Base-by-base conservation (phyloP, 2,888 invertebrate genomes). In the Drosophila helvetica region DNA sequence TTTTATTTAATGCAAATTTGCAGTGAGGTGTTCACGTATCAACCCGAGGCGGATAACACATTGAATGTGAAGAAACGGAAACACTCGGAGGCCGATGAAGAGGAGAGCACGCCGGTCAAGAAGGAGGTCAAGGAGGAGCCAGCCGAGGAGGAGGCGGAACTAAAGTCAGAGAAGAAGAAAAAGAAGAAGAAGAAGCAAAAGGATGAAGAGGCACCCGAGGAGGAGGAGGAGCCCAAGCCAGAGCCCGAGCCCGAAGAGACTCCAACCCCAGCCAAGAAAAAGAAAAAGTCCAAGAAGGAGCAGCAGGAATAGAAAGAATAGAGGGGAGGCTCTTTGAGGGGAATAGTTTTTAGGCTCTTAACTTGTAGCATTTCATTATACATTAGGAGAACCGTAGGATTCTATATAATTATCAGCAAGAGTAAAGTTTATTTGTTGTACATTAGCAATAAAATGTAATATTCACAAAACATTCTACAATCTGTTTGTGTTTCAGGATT, bases 21-120 rank as follows among this genome's bases (percentile, higher is more conserved):
- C 63, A 92, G 97, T 85, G 96, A 98, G 93, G 94, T 97, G 56
- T 93, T 95, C 79, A 94, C 96, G 45, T 98, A 98, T 92, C 94
- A 95, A 51, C 93, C 94, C 9, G 96, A 95, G 3, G 95, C 94
- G 0, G 98, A 98, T 92, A 96, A 96, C 50, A 97, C 98, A 0
- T 91, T 98, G 46, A 94, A 95, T 6, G 81, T 84, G 0, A 91
- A 91, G 71, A 91, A 92, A 63, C 88, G 91, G 53, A 94, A 94
- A 79, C 91, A 93, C 17, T 93, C 94, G 72, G 93, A 93, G 50
- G 91, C 90, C 2, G 91, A 91, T 9, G 74, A 70, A 71, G 38
- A 38, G 38, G 15, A 38, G 38, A 38, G 38, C 15, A 84, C 83
- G 17, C 83, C 88, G 19, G 64, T 77, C 15, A 86, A 89, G 50